Percentiles rank a stretch among this genome's conserved stretches.
Evolutionary conservation across 2,797 vertebrate genomes (phyloP).

Genomic region (Typhlichthys eigenmanni): DNA sequence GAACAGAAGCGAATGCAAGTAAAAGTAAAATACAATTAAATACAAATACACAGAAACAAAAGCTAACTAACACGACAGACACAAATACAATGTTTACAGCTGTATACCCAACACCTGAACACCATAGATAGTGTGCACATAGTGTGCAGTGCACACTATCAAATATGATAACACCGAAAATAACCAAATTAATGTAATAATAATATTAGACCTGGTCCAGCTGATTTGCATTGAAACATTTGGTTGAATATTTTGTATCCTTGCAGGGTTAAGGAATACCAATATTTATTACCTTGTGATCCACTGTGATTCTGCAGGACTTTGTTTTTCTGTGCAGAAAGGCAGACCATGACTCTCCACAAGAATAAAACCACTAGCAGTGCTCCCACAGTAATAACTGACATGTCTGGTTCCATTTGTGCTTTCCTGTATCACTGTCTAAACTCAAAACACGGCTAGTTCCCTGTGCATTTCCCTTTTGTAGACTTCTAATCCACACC

Average conservation of each 20-base stretch:
- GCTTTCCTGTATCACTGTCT: slow-evolving; percentile 14
- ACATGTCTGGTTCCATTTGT: slow-evolving; percentile 46
- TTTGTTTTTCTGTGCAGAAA: slow-evolving; percentile 31
- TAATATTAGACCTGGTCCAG: too few species aligned
- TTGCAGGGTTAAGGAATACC: neutral
- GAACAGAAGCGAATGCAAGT: too few species aligned
- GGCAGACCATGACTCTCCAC: slow-evolving; percentile 39
- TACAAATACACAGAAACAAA: too few species aligned
- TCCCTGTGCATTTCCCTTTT: slow-evolving; percentile 41
- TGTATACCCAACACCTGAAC: too few species aligned
- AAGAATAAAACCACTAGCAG: slow-evolving; percentile 58
- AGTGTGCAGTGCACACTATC: too few species aligned
- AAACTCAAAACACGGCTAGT: slow-evolving; percentile 31
- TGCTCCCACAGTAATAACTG: slow-evolving; percentile 50
- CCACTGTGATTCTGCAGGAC: slow-evolving; percentile 24
- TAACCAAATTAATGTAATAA: neutral
- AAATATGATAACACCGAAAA: neutral
- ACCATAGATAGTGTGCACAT: too few species aligned
- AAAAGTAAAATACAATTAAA: too few species aligned
- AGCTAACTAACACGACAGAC: too few species aligned
- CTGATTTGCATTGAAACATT: too few species aligned
- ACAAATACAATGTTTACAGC: too few species aligned
- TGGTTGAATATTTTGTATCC: neutral
- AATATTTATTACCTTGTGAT: slow-evolving; percentile 37
- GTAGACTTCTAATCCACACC: slow-evolving; percentile 33